phyloP scores from a whole-genome alignment of 1,140 invertebrate genomes.

The Tetraneura akinire region DNA sequence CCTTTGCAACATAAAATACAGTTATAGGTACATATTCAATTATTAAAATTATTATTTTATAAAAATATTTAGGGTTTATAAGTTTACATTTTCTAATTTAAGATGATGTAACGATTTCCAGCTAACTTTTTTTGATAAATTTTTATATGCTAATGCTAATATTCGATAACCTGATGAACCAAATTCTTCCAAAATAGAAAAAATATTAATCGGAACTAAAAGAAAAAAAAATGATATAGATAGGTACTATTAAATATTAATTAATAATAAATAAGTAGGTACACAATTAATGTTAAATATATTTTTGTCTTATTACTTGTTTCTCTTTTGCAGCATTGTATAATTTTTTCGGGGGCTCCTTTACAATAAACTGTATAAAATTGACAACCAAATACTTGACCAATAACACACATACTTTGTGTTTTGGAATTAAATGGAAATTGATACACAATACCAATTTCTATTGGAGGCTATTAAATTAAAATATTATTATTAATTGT shows the following conservation, averaged over 20 bases:
- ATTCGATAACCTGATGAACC: conserved; percentile 85
- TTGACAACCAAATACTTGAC: conserved; percentile 70
- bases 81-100: conserved; percentile 71
- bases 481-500: not conserved
- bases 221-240: not conserved
- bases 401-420: conserved; percentile 89
- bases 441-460: conserved; percentile 82
- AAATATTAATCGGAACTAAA: conserved; percentile 70
- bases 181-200: conserved; percentile 71
- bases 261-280: not conserved
- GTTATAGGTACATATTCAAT: conserved; percentile 57
- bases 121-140: conserved; percentile 65
- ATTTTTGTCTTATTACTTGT: conserved; percentile 62
- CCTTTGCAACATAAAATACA: conserved; percentile 7
- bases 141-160: conserved; percentile 77
- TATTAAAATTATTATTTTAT: conserved; percentile 55
- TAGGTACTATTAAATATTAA: not conserved
- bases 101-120: conserved; percentile 62
- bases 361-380: conserved; percentile 85
- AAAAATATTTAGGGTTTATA: conserved; percentile 61
- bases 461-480: conserved; percentile 56
- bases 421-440: conserved; percentile 88
- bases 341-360: conserved; percentile 87
- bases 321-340: conserved; percentile 65
- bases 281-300: too few species aligned